Conservation (phyloP, 1,140 invertebrate species). For the Brachionus asplanchnoidis region DNA sequence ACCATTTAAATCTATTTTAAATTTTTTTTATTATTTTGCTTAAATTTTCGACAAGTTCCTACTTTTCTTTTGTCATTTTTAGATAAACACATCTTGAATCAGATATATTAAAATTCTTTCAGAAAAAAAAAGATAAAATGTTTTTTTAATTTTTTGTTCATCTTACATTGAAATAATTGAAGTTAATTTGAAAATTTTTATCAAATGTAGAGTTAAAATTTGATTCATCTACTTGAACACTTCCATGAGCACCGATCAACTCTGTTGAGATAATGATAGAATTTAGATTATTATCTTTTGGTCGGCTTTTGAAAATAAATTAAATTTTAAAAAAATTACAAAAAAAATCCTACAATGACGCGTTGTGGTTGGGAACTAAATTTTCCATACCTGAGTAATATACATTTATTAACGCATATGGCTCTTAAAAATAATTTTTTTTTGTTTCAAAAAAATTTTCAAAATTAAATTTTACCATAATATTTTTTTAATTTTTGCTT, state of each 20-base stretch:
- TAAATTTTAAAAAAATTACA: background rate
- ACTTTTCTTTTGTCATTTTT: background rate
- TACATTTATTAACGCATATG: constrained; percentile 6
- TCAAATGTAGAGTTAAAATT: constrained; percentile 1
- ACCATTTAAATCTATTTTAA: background rate
- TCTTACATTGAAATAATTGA: constrained; percentile 2
- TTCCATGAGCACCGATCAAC: background rate
- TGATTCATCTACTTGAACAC: background rate
- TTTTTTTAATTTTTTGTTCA: background rate
- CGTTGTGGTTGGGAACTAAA: constrained; percentile 13
- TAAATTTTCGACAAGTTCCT: background rate
- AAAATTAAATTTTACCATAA: background rate
- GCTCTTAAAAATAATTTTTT: background rate
- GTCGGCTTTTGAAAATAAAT: background rate
- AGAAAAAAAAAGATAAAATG: no score
- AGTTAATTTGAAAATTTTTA: background rate
- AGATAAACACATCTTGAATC: constrained; percentile 39
- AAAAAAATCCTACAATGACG: background rate
- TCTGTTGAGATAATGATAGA: background rate
- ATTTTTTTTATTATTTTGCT: background rate
- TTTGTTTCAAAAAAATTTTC: background rate
- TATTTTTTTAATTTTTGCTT: background rate
- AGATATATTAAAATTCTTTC: constrained; percentile 30
- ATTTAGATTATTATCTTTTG: constrained; percentile 24
- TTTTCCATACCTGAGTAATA: constrained; percentile 36